phyloP scores from a whole-genome alignment of 2,888 invertebrate species.

The Trachelus troglodyta region DNA sequence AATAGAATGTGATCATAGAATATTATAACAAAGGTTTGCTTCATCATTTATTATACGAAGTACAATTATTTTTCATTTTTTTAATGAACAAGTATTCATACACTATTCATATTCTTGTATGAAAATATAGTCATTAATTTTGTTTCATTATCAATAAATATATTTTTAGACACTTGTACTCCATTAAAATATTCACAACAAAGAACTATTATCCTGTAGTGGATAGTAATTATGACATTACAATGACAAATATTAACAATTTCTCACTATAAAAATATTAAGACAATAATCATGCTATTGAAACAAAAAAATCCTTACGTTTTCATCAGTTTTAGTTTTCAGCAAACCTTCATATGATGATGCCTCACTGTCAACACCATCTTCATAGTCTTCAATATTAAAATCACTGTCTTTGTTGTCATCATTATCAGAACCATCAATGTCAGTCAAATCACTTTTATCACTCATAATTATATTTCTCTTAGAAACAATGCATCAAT shows the following conservation, averaged over 20 bases:
- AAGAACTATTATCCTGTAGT: not conserved
- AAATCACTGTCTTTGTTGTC: slow-evolving; percentile 46
- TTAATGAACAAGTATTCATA: no score
- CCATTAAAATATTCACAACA: not conserved
- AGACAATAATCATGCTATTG: not conserved
- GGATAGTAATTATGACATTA: not conserved
- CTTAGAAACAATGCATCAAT: not conserved
- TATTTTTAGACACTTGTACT: no score
- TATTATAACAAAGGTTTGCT: not conserved
- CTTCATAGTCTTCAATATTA: slow-evolving; percentile 45
- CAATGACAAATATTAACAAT: not conserved
- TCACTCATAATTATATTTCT: slow-evolving; percentile 21
- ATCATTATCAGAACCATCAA: slow-evolving; percentile 36
- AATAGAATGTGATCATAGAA: not conserved
- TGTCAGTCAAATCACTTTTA: slow-evolving; percentile 15
- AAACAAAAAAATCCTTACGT: not conserved
- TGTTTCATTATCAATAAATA: no score
- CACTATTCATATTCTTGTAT: no score
- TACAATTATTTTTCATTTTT: not conserved
- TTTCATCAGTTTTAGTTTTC: not conserved
- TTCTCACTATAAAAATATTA: not conserved
- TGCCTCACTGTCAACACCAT: slow-evolving; percentile 53
- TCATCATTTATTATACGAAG: not conserved
- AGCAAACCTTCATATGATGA: slow-evolving; percentile 24
- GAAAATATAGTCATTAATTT: no score